Percentiles rank a stretch among this genome's conserved stretches.
Evolutionary conservation across 2,113 vertebrate genomes (phyloP).

Genomic region (Trematomus loennbergii): DNA sequence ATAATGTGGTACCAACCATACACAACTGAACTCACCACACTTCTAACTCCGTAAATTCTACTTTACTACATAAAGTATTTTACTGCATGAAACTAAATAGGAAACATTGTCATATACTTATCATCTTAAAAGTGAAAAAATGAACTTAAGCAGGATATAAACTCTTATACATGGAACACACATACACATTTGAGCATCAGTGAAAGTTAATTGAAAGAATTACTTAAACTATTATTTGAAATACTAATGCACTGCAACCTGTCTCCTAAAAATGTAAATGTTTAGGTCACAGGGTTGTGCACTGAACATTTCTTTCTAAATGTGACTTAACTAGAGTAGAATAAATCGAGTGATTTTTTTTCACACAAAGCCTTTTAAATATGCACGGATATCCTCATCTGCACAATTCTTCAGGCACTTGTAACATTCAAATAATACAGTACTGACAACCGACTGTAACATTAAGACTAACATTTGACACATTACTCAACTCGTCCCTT

Average conservation of each 20-base stretch:
- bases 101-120: conserved; percentile 37
- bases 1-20: conserved; percentile 60
- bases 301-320: conserved; percentile 51
- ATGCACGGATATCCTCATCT: conserved; percentile 61
- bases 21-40: conserved; percentile 49
- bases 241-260: conserved; percentile 36
- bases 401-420: conserved; percentile 82
- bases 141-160: conserved; percentile 28
- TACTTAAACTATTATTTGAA: conserved; percentile 37
- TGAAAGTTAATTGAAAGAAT: conserved; percentile 39
- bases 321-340: conserved; percentile 41
- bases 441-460: conserved; percentile 67
- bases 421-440: conserved; percentile 77
- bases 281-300: too few species aligned
- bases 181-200: conserved; percentile 40
- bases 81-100: conserved; percentile 51
- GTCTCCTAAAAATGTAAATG: too few species aligned
- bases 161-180: conserved; percentile 28
- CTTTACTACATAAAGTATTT: conserved; percentile 57
- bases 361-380: conserved; percentile 67
- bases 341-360: conserved; percentile 42
- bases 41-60: conserved; percentile 46
- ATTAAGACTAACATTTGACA: conserved; percentile 60
- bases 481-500: conserved; percentile 34
- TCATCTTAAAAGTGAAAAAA: conserved; percentile 42